phyloP scores from a whole-genome alignment of 2,113 vertebrate species.

The Regulus satrapa region DNA sequence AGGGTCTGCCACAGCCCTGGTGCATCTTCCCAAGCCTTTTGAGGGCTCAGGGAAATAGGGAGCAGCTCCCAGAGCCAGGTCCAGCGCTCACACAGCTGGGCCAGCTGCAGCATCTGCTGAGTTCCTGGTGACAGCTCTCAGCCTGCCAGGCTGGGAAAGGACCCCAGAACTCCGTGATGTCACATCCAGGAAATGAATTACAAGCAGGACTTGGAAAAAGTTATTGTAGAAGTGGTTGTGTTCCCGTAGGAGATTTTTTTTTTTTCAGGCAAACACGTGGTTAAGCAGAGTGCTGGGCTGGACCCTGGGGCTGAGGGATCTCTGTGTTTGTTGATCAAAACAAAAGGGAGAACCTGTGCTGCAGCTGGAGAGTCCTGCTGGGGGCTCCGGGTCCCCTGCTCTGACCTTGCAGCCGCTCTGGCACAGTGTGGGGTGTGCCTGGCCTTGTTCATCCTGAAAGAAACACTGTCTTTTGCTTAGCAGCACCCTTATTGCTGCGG shows the following conservation, averaged over 20 bases:
- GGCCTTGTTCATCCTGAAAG: not conserved
- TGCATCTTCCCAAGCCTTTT: not conserved
- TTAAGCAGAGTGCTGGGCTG: not conserved
- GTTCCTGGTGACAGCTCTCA: not conserved
- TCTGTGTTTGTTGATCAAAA: not conserved
- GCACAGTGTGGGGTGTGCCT: not conserved
- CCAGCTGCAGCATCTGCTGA: not conserved
- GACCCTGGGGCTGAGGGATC: not conserved
- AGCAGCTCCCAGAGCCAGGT: not conserved
- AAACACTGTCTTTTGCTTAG: fast-evolving
- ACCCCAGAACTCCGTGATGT: not conserved
- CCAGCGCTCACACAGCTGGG: not conserved
- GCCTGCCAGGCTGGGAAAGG: not conserved
- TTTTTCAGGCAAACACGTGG: not conserved
- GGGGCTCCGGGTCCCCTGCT: not conserved
- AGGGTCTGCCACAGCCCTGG: not conserved
- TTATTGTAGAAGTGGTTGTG: not conserved
- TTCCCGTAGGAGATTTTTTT: not conserved
- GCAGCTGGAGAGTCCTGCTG: not conserved
- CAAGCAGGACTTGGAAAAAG: not conserved
- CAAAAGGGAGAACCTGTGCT: not conserved
- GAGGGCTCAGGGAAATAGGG: not conserved
- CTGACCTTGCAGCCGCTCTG: not conserved
- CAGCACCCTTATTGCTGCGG: not conserved
- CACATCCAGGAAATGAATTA: not conserved